Conservation (phyloP, 2,113 vertebrate species). For the Xiphophorus couchianus region DNA sequence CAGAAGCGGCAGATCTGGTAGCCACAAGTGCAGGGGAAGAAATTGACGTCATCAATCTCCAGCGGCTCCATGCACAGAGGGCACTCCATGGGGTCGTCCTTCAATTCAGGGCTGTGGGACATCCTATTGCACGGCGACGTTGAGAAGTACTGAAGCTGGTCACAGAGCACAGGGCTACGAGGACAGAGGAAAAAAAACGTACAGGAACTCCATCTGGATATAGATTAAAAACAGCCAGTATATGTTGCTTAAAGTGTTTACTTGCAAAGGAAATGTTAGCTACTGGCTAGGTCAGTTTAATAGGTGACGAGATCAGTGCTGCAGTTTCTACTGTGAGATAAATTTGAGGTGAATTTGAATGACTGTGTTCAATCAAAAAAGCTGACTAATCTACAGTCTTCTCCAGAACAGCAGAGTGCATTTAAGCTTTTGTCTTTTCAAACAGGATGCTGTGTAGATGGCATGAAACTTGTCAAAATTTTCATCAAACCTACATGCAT, state of each 20-base stretch:
- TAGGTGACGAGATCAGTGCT: background rate
- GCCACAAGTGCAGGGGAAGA: conserved; percentile 99
- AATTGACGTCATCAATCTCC: conserved; percentile 99
- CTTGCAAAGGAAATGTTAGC: too few relatives aligned
- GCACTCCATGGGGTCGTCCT: conserved; percentile 99
- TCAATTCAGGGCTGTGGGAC: conserved; percentile 98
- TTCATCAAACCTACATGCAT: background rate
- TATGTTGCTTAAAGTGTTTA: too few relatives aligned
- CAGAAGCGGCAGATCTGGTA: conserved; percentile 99
- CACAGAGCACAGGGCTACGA: conserved; percentile 61
- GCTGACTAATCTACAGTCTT: background rate
- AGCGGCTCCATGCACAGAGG: conserved; percentile 99
- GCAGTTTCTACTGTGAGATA: background rate
- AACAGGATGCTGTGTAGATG: background rate
- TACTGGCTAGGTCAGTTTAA: too few relatives aligned
- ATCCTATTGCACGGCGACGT: conserved; percentile 80
- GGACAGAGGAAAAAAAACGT: background rate
- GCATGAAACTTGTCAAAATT: background rate
- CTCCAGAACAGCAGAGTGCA: background rate
- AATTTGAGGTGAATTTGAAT: background rate
- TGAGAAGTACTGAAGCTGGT: conserved; percentile 54
- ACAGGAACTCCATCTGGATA: background rate
- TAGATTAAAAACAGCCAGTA: background rate
- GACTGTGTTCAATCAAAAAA: background rate
- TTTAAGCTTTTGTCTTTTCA: background rate